Base-by-base conservation (phyloP, 2,888 invertebrate genomes). In the Chesias legatella region DNA sequence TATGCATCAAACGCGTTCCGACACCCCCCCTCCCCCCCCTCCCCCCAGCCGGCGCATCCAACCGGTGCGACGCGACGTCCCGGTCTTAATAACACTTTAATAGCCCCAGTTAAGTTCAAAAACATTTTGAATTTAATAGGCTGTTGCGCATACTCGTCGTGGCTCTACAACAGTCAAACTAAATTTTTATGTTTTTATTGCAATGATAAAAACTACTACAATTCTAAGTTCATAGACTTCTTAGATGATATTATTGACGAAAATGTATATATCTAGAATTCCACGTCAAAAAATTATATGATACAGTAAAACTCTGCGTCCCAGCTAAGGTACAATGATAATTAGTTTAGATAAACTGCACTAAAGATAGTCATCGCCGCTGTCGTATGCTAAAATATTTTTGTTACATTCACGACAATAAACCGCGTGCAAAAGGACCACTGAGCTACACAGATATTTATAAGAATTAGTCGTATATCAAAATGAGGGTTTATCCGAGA, bases 1-100 rank as follows among this genome's bases (percentile, higher is more conserved):
- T 81, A 80, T 78, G 81, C 80, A 80, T 82, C 82, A 77, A 80
- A 81, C 76, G 71, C 69, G 78, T 73, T 74, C 76, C 74, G 76
- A 17, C 13, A 3, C 13, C 13, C 76, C 61, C 58, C 65, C 62
- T 61, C 67, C 65, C 57, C 58, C 44, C 61, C 51, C 55, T 55
- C 41, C 55, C 43, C 46, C 58, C 53, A 57, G 60, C 56, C 60
- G 47, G 53, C 58, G 51, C 52, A 61, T 55, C 60, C 56, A 52
- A 61, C 56, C 60, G 47, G 53, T 58, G 51, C 53, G 61, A 57
- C 58, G 58, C 53, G 61, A 57, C 58, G 58, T 58, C 67, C 63
- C 61, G 62, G 58, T 69, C 60, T 72, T 69, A 66, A 69, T 74
- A 69, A 71, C 66, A 62, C 59, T 68, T 61, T 70, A 72, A 74